A percentile compares a stretch with the other conserved stretches of the same genome.
These are phyloP conservation scores for Clarias gariepinus DNA, from an alignment of 2,113 vertebrate species.

Conservation along the genomic window DNA sequence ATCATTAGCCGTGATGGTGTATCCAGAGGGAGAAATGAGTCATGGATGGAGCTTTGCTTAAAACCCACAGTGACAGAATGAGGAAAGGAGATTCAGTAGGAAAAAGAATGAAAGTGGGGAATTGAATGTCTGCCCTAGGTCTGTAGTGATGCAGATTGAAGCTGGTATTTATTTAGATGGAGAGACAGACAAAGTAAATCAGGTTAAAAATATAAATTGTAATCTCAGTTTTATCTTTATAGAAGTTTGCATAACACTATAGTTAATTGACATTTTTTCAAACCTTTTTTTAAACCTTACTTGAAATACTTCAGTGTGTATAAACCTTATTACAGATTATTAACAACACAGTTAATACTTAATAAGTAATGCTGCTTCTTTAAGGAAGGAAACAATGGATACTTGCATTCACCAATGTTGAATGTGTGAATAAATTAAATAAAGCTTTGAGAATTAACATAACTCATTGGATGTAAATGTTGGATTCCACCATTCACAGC, in stretches of 20 bases:
- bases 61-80: constrained; percentile 33
- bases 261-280: not conserved
- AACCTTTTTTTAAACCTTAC: not conserved
- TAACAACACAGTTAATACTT: not conserved
- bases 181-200: not conserved
- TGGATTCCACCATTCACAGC: not conserved
- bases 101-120: constrained; percentile 30
- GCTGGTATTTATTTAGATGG: constrained; percentile 28
- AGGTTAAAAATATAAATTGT: not conserved
- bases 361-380: not conserved
- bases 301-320: not conserved
- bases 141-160: too few relatives aligned
- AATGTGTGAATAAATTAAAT: not conserved
- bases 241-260: not conserved
- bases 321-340: not conserved
- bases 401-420: not conserved
- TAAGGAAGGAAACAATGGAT: not conserved
- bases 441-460: not conserved
- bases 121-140: not conserved
- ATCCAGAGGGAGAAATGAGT: constrained; percentile 36
- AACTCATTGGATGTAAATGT: not conserved
- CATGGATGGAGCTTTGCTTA: constrained; percentile 10
- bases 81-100: not conserved
- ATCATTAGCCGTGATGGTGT: constrained; percentile 39
- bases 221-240: not conserved